Conservation (phyloP, 1,140 invertebrate genomes). For the Polyergus mexicanus region DNA sequence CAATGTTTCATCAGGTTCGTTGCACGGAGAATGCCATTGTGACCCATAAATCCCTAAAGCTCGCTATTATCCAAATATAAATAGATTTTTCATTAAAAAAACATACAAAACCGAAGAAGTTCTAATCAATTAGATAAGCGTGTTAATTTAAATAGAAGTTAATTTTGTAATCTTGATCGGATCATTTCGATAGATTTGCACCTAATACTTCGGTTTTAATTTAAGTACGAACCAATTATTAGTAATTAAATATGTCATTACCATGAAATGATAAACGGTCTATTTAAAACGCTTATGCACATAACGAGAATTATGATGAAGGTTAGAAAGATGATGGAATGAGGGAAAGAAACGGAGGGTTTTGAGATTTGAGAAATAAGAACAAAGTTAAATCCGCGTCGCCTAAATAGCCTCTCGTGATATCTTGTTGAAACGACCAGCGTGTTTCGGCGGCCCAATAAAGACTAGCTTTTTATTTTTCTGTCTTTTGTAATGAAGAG, state of each 20-base stretch:
- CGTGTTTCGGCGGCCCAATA: slow-evolving; percentile 60
- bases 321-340: background rate
- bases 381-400: slow-evolving; percentile 46
- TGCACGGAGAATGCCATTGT: background rate
- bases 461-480: slow-evolving; percentile 68
- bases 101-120: background rate
- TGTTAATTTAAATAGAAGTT: background rate
- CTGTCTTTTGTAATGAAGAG: slow-evolving; percentile 56
- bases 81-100: slow-evolving; percentile 1
- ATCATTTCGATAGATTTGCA: background rate
- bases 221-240: background rate
- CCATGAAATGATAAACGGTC: background rate
- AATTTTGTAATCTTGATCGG: background rate
- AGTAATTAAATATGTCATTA: slow-evolving; percentile 19
- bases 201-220: slow-evolving; percentile 15
- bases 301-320: slow-evolving; percentile 8
- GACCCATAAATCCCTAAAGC: slow-evolving; percentile 23
- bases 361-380: background rate
- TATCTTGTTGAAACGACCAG: slow-evolving; percentile 56
- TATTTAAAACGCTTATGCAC: background rate
- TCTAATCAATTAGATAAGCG: background rate
- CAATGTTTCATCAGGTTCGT: slow-evolving; percentile 15
- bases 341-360: background rate
- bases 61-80: slow-evolving; percentile 11
- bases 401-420: slow-evolving; percentile 33